These are phyloP conservation scores for Orthosia cruda DNA, from an alignment of 2,888 invertebrate species.

Conservation along the genomic window DNA sequence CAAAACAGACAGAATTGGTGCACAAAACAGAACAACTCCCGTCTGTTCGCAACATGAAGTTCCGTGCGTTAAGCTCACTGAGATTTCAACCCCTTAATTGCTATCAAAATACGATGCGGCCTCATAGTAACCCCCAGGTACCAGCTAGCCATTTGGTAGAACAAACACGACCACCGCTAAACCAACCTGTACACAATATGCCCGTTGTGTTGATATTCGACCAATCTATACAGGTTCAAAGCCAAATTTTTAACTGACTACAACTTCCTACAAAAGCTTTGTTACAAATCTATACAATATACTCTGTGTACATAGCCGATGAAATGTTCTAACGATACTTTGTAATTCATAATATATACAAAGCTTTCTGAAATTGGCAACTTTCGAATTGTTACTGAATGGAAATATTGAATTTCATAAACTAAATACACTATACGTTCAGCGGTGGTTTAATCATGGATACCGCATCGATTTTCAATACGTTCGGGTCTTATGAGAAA, in stretches of 20 bases:
- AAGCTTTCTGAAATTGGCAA: slow-evolving; percentile 67
- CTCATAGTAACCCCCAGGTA: slow-evolving; percentile 25
- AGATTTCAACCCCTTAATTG: slow-evolving; percentile 39
- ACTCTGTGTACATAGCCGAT: slow-evolving; percentile 41
- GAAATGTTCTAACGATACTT: slow-evolving; percentile 56
- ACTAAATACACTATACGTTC: slow-evolving; percentile 55
- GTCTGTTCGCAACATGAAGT: slow-evolving; percentile 14
- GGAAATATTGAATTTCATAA: slow-evolving; percentile 69
- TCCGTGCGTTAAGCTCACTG: slow-evolving; percentile 36
- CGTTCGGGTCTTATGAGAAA: slow-evolving; percentile 3
- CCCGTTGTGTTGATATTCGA: slow-evolving; percentile 32
- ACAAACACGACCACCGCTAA: slow-evolving; percentile 19
- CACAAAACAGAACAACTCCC: slow-evolving; percentile 28
- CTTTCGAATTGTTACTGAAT: slow-evolving; percentile 67
- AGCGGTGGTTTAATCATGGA: slow-evolving; percentile 38
- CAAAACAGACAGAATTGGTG: slow-evolving; percentile 47
- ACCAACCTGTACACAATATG: slow-evolving; percentile 19
- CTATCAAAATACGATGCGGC: slow-evolving; percentile 34
- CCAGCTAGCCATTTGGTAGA: slow-evolving; percentile 20
- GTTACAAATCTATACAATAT: slow-evolving; percentile 40
- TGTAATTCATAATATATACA: slow-evolving; percentile 60
- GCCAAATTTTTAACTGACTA: slow-evolving; percentile 40
- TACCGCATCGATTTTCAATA: slow-evolving; percentile 43
- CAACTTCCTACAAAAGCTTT: slow-evolving; percentile 37
- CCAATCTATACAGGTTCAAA: slow-evolving; percentile 43